These are phyloP conservation scores for Prionailurus viverrinus DNA, from an alignment of 2,113 vertebrate species.

Conservation along the genomic window DNA sequence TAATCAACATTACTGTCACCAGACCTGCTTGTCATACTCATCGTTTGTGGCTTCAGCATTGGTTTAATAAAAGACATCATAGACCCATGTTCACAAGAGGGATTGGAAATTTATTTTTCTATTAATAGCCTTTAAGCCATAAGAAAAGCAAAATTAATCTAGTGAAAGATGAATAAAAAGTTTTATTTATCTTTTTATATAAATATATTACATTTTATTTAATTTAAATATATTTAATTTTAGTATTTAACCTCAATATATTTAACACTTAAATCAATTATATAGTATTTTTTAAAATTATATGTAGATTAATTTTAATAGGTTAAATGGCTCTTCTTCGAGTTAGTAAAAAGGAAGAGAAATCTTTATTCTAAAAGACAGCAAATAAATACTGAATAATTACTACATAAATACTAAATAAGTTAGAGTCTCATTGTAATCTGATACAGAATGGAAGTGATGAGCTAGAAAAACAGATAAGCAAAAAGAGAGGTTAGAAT, in stretches of 20 bases:
- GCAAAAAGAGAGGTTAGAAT: background rate
- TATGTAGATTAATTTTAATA: background rate
- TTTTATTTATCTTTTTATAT: background rate
- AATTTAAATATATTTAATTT: background rate
- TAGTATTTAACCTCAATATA: background rate
- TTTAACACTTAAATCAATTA: background rate
- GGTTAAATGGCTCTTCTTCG: background rate
- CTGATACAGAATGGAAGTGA: background rate
- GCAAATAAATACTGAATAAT: constrained; percentile 34
- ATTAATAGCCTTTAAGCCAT: background rate
- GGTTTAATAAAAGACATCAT: background rate
- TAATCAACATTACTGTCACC: constrained; percentile 13
- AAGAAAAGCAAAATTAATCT: constrained; percentile 13
- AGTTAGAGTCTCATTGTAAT: background rate
- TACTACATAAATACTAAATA: background rate
- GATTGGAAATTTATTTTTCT: background rate
- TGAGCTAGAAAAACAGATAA: background rate
- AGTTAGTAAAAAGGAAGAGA: constrained; percentile 6
- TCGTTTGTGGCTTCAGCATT: background rate
- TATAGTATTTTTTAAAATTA: constrained; percentile 14
- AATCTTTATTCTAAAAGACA: background rate
- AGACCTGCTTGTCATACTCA: background rate
- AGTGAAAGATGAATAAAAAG: constrained; percentile 9
- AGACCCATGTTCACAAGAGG: background rate
- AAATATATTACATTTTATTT: background rate